Evolutionary conservation across 2,888 invertebrate species (phyloP), one percentile per base, ranked within the genome.

Genomic region (Mythimna albipuncta): DNA sequence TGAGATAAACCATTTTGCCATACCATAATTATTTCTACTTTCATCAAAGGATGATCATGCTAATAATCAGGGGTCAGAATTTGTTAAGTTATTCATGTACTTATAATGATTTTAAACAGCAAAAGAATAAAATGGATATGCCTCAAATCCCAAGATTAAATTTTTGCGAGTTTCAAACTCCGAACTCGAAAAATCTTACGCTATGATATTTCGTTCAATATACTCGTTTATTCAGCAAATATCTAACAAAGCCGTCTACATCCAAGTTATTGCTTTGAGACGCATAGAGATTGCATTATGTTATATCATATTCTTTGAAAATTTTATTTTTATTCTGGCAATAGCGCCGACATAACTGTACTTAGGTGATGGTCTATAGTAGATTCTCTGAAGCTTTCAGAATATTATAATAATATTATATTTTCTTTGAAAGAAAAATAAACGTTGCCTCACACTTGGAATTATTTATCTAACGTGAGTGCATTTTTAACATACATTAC

Each of bases 271-370:
- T 66, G 74, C 80, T 73, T 66, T 54, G 47, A 66, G 47, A 66
- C 32, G 62, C 65, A 62, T 52, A 66, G 11, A 73, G 77, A 77
- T 61, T 79, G 62, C 73, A 63, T 77, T 72, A 77, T 66, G 64
- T 19, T 21, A 61, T 47, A 21, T 32, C 38, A 57, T 65, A 73
- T 73, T 73, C 47, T 66, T 44, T 57, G 65, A 63, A 50, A 54
- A 58, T 41, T 62, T 72, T 64, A 76, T 64, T 55, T 69, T 44
- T 47, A 57, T 65, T 55, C 50, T 35, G 10, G 13, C 35, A 35
- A 50, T 13, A 55, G 16, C 10, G 26, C 41, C 6, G 47, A 32
- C n/a, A 19, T 59, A 35, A n/a, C 21, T 44, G 19, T 7, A 50
- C 64, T 44, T 21, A 26, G 6, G 3, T 32, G 32, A n/a, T 19